Percentiles rank a stretch among this genome's conserved stretches.
phyloP scores from a whole-genome alignment of 2,888 invertebrate genomes.

The Antheraea assamensis region DNA sequence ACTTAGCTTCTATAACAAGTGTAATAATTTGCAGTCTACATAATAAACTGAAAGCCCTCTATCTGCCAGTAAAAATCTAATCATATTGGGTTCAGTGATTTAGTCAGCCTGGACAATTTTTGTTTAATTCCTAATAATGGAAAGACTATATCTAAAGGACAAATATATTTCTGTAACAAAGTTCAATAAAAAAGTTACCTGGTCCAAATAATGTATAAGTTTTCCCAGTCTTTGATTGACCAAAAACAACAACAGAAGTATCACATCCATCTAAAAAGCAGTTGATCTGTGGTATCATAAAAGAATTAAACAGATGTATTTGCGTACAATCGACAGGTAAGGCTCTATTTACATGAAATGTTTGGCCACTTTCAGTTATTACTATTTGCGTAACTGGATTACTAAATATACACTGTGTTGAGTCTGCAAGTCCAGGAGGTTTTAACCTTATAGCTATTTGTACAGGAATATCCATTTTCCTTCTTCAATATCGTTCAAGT shows the following conservation, averaged over 20 bases:
- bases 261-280: conserved; percentile 88
- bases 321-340: conserved; percentile 84
- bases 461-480: conserved; percentile 85
- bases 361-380: conserved; percentile 83
- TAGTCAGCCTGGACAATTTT: too few relatives aligned
- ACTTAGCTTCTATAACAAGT: too few relatives aligned
- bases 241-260: conserved; percentile 87
- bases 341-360: conserved; percentile 78
- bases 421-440: conserved; percentile 81
- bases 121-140: too few relatives aligned
- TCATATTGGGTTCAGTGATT: too few relatives aligned
- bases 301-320: conserved; percentile 83
- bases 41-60: too few relatives aligned
- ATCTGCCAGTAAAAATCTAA: too few relatives aligned
- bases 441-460: conserved; percentile 87
- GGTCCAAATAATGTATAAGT: conserved; percentile 88
- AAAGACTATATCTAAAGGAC: too few relatives aligned
- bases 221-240: conserved; percentile 86
- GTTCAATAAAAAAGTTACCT: too few relatives aligned
- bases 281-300: conserved; percentile 85
- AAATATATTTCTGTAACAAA: too few relatives aligned
- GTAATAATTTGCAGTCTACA: too few relatives aligned
- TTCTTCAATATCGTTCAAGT: neutral
- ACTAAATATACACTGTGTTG: conserved; percentile 82
- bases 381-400: conserved; percentile 83